phyloP scores from a whole-genome alignment of 1,140 invertebrate genomes.

The Lepidostoma basale region DNA sequence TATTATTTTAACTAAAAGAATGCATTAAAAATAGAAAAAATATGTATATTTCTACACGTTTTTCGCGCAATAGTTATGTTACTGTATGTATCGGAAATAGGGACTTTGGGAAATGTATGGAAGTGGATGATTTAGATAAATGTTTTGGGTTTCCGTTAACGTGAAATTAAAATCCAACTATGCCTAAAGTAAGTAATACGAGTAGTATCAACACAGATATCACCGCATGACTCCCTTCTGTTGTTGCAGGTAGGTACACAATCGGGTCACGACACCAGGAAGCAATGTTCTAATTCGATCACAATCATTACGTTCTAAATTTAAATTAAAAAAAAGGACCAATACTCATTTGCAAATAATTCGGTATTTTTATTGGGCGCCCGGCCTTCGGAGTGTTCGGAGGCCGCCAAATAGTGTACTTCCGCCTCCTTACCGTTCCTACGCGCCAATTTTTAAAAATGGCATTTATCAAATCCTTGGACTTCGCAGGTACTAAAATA shows the following conservation, averaged over 20 bases:
- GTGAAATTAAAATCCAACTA: no score
- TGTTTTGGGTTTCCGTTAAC: no score
- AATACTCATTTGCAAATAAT: slow-evolving; percentile 1
- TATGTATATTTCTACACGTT: no score
- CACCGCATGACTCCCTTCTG: no score
- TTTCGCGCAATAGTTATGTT: no score
- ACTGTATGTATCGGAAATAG: no score
- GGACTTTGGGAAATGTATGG: background rate
- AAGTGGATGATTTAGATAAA: background rate
- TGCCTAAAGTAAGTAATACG: no score
- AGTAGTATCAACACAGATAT: no score
- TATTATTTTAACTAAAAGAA: no score
- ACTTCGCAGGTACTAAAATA: no score
- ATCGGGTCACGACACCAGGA: slow-evolving; percentile 10
- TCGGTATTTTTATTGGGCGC: slow-evolving; percentile 6
- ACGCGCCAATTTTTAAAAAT: slow-evolving; percentile 18
- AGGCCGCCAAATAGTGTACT: background rate
- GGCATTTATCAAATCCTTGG: slow-evolving; percentile 18
- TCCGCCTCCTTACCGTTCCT: slow-evolving; percentile 19
- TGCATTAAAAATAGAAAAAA: no score
- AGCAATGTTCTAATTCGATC: background rate
- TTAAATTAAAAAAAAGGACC: background rate
- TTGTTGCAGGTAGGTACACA: no score
- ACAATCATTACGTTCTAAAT: slow-evolving; percentile 5
- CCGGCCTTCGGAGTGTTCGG: slow-evolving; percentile 2